Base-by-base conservation (phyloP, 1,140 invertebrate species). In the Trichonephila inaurata region DNA sequence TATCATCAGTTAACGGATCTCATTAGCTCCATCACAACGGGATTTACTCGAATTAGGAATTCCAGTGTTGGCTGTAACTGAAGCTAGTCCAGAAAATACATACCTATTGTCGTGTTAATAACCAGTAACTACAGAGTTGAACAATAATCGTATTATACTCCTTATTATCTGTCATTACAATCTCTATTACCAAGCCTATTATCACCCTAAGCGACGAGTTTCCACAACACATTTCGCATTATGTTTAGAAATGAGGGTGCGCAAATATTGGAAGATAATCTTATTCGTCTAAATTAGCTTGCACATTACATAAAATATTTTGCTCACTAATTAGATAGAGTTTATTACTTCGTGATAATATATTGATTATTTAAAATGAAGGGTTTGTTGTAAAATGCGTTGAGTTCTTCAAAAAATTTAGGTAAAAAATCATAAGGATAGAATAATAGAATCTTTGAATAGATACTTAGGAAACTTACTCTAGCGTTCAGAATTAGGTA, bases 11-110 rank as follows among this genome's bases (percentile, higher is more conserved):
- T 77, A 77, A 77, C 33, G 28, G 72, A 77, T 77, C 72, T 77
- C 72, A 77, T 77, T 77, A 40, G 72, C 4, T 18, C 2, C 72
- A 77, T 77, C 72, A 77, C 72, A 77, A 77, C 72, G 28, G 28
- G 72, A 77, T 77, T 77, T 33, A 40, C 72, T 77, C 72, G 33
- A 77, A 77, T 77, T 77, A 77, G 72, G 72, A 77, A 77, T 77
- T 77, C 69, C 24, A 77, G 72, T 77, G 28, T 28, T 77, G 16
- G 24, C 72, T 77, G 33, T 40, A 77, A 77, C 72, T 77, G 28
- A 33, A 77, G 72, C 72, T 40, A 40, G 28, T 40, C 16, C 28
- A 28, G 72, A 77, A 77, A 77, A 77, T 40, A 77, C 33, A 77
- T 77, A 77, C 12, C 72, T 77, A 77, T 77, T 77, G 72, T 77